phyloP scores from a whole-genome alignment of 2,888 invertebrate genomes.

The Nebria salina region DNA sequence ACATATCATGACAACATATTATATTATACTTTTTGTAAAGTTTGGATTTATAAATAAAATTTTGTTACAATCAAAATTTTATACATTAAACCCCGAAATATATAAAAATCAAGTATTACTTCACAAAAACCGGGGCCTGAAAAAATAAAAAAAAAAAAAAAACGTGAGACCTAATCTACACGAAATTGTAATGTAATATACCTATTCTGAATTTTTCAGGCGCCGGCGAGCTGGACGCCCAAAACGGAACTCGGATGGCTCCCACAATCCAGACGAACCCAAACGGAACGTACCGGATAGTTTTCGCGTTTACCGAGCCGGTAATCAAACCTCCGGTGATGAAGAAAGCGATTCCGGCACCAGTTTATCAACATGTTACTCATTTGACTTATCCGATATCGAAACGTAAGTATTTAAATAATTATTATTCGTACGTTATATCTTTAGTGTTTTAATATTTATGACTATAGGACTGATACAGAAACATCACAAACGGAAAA shows the following conservation, averaged over 20 bases:
- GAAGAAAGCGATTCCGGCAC: slow-evolving; percentile 61
- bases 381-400: slow-evolving; percentile 60
- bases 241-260: slow-evolving; percentile 57
- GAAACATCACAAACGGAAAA: slow-evolving; percentile 38
- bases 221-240: slow-evolving; percentile 53
- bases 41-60: slow-evolving; percentile 4
- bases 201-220: slow-evolving; percentile 47
- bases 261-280: slow-evolving; percentile 54
- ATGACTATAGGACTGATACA: slow-evolving; percentile 22
- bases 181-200: background rate
- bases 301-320: slow-evolving; percentile 66
- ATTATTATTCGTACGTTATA: background rate
- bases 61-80: background rate
- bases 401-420: slow-evolving; percentile 52
- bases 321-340: slow-evolving; percentile 58
- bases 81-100: background rate
- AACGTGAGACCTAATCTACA: background rate
- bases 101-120: background rate
- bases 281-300: slow-evolving; percentile 62
- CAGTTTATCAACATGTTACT: slow-evolving; percentile 64
- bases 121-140: background rate
- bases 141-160: background rate
- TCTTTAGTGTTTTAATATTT: slow-evolving; percentile 15
- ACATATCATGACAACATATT: background rate
- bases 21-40: background rate